Conservation (phyloP, 2,888 invertebrate species). For the Caenorhabditis wallacei region DNA sequence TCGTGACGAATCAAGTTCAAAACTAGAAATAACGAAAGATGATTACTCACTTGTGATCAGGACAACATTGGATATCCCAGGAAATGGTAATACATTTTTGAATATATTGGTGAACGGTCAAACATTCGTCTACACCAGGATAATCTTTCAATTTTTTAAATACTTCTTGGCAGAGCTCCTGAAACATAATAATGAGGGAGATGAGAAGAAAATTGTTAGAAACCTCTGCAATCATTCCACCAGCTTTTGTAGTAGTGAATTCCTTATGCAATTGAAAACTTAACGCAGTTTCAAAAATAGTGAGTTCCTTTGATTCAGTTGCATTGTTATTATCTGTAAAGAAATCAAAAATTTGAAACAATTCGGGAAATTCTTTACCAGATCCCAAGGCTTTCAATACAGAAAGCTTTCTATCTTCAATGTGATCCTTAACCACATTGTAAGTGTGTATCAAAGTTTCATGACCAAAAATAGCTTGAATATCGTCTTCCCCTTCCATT, state of each 20-base stretch:
- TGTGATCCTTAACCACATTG: conserved; percentile 48
- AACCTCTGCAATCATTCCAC: conserved; percentile 35
- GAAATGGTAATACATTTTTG: conserved; percentile 58
- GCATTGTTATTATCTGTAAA: conserved; percentile 52
- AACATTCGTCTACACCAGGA: conserved; percentile 46
- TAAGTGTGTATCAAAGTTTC: conserved; percentile 53
- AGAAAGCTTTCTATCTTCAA: conserved; percentile 50
- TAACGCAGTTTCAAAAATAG: conserved; percentile 49
- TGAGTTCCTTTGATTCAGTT: conserved; percentile 50
- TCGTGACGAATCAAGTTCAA: conserved; percentile 21
- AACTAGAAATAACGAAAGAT: not conserved
- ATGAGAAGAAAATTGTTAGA: not conserved
- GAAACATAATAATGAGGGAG: not conserved
- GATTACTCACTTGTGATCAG: conserved; percentile 53
- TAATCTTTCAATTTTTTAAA: conserved; percentile 55
- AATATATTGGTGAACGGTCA: conserved; percentile 51
- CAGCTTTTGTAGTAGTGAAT: conserved; percentile 54
- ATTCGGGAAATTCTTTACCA: conserved; percentile 7
- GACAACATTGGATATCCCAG: conserved; percentile 58
- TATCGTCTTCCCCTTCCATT: conserved; percentile 90
- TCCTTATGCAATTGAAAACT: conserved; percentile 58
- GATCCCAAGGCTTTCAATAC: conserved; percentile 59
- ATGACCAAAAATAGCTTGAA: conserved; percentile 88
- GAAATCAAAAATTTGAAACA: no score
- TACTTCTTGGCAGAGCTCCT: conserved; percentile 51